These are phyloP conservation scores for Maconellicoccus hirsutus DNA, from an alignment of 1,140 invertebrate genomes.

Conservation along the genomic window DNA sequence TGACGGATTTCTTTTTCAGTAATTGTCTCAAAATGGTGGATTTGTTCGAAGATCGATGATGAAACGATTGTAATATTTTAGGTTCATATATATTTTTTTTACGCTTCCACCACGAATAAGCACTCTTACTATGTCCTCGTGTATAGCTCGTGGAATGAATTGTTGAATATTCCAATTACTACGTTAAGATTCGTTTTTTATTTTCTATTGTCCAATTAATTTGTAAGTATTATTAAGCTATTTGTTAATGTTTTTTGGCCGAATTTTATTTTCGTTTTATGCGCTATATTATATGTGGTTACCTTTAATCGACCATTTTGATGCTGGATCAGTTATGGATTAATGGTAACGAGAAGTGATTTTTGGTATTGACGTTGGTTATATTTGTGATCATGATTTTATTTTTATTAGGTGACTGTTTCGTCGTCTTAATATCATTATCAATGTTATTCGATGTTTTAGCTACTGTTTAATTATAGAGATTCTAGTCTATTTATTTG, in stretches of 20 bases:
- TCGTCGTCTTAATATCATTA: background rate
- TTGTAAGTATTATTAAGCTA: background rate
- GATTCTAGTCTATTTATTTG: conserved; percentile 2
- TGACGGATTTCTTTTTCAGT: too few relatives aligned
- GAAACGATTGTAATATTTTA: background rate
- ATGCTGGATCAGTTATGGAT: too few relatives aligned
- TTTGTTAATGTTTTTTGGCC: too few relatives aligned
- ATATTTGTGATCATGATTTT: background rate
- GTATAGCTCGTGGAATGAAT: background rate
- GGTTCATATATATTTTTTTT: background rate
- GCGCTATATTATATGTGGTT: background rate
- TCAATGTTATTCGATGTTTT: background rate
- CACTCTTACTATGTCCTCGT: background rate
- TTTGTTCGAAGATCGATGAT: too few relatives aligned
- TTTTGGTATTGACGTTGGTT: background rate
- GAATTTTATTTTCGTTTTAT: too few relatives aligned
- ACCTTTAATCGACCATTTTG: too few relatives aligned
- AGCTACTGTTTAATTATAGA: background rate
- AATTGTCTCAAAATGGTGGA: too few relatives aligned
- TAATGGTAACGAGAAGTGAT: too few relatives aligned
- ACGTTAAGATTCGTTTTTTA: background rate
- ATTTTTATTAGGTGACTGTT: background rate
- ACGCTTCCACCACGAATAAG: background rate
- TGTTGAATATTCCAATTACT: background rate
- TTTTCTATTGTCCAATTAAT: too few relatives aligned